These are phyloP conservation scores for Sminthopsis crassicaudata DNA, from an alignment of 2,113 vertebrate species.

Conservation along the genomic window DNA sequence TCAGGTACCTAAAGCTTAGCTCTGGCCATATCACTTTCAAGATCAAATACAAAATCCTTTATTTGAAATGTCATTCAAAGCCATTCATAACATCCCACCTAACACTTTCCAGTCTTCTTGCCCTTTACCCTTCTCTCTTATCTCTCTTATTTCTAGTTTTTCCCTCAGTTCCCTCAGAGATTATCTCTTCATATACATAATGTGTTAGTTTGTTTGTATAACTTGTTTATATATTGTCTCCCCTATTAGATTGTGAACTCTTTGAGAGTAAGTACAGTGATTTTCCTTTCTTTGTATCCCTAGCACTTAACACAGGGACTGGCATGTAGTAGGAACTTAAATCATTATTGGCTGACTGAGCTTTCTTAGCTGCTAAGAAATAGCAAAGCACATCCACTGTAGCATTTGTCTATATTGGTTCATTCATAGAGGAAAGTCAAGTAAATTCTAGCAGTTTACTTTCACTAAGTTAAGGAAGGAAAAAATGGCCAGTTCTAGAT, in stretches of 20 bases:
- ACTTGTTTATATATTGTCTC: neutral
- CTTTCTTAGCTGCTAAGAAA: neutral
- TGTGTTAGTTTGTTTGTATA: neutral
- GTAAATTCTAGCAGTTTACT: neutral
- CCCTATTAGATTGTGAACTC: neutral
- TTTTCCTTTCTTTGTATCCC: neutral
- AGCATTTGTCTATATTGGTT: neutral
- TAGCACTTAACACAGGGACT: neutral
- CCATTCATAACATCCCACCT: neutral
- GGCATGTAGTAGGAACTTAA: neutral
- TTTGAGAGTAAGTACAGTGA: neutral
- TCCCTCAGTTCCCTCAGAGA: neutral
- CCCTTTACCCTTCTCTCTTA: neutral
- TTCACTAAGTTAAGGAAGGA: neutral
- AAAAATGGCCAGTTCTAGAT: neutral
- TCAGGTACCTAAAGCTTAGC: neutral
- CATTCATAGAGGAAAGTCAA: neutral
- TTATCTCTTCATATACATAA: neutral
- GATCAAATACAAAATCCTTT: neutral
- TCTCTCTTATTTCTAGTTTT: neutral
- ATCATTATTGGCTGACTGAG: neutral
- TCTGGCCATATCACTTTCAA: neutral
- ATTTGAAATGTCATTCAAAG: neutral
- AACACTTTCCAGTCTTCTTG: neutral
- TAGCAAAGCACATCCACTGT: neutral